Evolutionary conservation across 1,140 invertebrate species (phyloP).

Genomic region (Micrasema longulum): DNA sequence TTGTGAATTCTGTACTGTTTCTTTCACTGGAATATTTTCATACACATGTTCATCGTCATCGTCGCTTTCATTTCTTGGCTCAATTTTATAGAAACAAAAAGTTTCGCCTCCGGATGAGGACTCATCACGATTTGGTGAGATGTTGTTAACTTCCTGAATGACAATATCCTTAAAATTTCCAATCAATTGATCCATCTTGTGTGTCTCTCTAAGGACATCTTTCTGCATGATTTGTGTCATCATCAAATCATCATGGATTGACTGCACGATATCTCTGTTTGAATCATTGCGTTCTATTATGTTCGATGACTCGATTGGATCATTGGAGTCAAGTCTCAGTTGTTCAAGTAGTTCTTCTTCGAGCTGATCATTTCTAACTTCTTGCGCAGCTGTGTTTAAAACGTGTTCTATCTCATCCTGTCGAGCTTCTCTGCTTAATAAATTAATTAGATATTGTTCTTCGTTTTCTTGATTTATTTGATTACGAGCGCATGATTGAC

Average conservation of each 20-base stretch:
- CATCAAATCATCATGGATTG: constrained; percentile 3
- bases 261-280: constrained; percentile 3
- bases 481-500: too few relatives aligned
- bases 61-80: background rate
- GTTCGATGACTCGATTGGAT: background rate
- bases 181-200: constrained; percentile 21
- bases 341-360: constrained; percentile 11
- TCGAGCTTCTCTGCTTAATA: constrained; percentile 5
- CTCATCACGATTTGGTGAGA: background rate
- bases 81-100: background rate
- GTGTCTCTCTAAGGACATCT: constrained; percentile 5
- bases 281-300: background rate
- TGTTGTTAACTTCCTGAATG: constrained; percentile 2
- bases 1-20: background rate
- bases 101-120: background rate
- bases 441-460: constrained; percentile 2
- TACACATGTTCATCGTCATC: constrained; percentile 8
- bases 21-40: constrained; percentile 10
- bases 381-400: background rate
- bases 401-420: background rate
- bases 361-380: constrained; percentile 1
- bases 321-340: background rate
- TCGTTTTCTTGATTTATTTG: background rate
- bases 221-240: constrained; percentile 16
- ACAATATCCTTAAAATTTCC: constrained; percentile 8